Evolutionary conservation across 2,113 vertebrate species (phyloP).

Genomic region (Tenrec ecaudatus): DNA sequence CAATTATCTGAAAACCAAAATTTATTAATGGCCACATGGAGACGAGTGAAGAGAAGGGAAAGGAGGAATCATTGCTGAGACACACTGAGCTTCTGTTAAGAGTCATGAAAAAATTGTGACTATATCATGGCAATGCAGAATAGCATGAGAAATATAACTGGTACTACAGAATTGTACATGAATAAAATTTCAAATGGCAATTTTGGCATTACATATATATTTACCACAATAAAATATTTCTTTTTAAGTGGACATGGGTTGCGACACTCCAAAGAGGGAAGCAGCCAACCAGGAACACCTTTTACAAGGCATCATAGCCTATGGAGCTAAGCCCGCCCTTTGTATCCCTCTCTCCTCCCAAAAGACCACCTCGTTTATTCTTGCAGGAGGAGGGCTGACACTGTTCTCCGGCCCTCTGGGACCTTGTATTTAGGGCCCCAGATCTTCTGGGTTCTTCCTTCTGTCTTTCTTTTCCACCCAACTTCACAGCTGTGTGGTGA

Average conservation of each 20-base stretch:
- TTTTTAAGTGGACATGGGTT: background rate
- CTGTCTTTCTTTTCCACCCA: slow-evolving; percentile 11
- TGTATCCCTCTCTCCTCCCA: fast-evolving
- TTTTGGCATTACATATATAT: background rate
- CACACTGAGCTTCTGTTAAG: background rate
- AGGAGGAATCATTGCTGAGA: background rate
- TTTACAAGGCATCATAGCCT: no score
- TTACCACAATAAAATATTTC: background rate
- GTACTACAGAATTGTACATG: no score
- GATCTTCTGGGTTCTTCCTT: background rate
- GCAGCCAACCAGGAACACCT: no score
- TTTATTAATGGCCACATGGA: background rate
- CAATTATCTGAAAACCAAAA: background rate
- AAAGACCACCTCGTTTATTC: background rate
- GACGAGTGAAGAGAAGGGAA: background rate
- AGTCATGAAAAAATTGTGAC: background rate
- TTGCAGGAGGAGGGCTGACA: background rate
- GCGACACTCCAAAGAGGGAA: no score
- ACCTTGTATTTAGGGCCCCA: background rate
- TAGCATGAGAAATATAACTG: background rate
- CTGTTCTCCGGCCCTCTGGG: background rate
- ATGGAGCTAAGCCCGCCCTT: background rate
- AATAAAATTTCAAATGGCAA: background rate
- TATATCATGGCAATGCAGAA: background rate
- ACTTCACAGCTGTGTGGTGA: slow-evolving; percentile 60